Evolutionary conservation across 2,888 invertebrate genomes (phyloP).

Genomic region (Drosophila dives): DNA sequence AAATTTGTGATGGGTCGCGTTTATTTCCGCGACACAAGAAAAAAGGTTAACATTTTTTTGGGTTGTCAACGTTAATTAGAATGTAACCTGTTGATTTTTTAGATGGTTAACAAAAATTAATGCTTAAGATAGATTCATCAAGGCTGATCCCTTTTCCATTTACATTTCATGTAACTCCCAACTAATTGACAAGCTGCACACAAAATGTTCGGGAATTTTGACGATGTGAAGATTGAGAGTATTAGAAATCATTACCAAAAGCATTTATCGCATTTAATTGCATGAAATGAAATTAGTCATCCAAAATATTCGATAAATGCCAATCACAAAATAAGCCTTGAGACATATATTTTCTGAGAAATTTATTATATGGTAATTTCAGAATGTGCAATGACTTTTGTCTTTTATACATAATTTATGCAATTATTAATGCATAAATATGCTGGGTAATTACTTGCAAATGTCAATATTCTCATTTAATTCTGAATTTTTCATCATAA

Average conservation of each 20-base stretch:
- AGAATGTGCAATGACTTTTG: conserved; percentile 6
- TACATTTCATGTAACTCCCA: conserved; percentile 28
- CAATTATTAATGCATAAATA: conserved; percentile 51
- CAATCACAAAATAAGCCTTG: conserved; percentile 10
- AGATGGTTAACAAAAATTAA: conserved; percentile 29
- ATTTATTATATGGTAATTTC: conserved; percentile 21
- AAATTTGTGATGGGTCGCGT: conserved; percentile 21
- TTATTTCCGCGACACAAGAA: conserved; percentile 18
- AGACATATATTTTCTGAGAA: neutral
- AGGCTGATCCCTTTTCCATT: conserved; percentile 20
- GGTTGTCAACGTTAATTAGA: conserved; percentile 69
- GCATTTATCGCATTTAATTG: conserved; percentile 18
- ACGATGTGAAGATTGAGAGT: neutral
- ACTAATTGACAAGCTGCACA: conserved; percentile 29
- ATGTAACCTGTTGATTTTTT: conserved; percentile 65
- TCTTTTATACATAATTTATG: conserved; percentile 43
- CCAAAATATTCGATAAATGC: conserved; percentile 9
- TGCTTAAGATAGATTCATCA: conserved; percentile 20
- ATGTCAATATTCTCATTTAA: conserved; percentile 35
- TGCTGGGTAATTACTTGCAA: conserved; percentile 52
- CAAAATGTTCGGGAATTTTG: neutral
- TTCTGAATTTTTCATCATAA: conserved; percentile 33
- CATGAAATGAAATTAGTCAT: conserved; percentile 12
- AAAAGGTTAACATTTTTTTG: conserved; percentile 51
- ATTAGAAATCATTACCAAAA: neutral